Base-by-base conservation (phyloP, 2,888 invertebrate genomes). In the Deilephila elpenor region DNA sequence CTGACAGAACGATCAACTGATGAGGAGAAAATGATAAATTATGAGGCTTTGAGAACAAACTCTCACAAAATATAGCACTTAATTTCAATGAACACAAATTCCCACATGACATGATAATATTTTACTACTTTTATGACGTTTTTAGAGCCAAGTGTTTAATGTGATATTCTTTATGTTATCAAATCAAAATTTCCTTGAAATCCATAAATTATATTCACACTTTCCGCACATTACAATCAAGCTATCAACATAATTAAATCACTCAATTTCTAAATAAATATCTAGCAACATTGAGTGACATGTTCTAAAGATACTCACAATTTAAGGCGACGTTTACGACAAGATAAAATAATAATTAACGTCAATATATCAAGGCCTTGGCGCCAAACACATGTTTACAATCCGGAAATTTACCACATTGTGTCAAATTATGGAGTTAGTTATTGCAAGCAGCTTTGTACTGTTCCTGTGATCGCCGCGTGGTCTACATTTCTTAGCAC, bases 291-390 rank as follows among this genome's bases (percentile, higher is more conserved):
- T 67, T 53, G 53, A 56, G 20, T 64, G 64, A 64, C 56, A 34
- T 19, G 76, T 73, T 74, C 73, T 75, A 72, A 74, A 73, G 74
- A 75, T 80, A 80, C 75, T 51, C 74, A 70, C 75, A 74, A 79
- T 78, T 70, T 74, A 78, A 61, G 59, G 29, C 61, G 70, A 53
- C 78, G 77, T 77, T 77, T 75, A 80, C 77, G 72, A 71, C 71
- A 71, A 72, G 73, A 72, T 32, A 37, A 64, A 62, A 72, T 75
- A 70, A 78, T 75, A 70, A 78, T 75, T 76, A 73, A 73, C 74
- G 74, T 61, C 70, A 17, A 25, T 74, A 73, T 61, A 60, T 34
- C 20, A 72, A 14, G 25, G 32, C 11, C 29, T 71, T 19, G 32
- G 44, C 25, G 60, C 56, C 61, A 60, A 67, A 71, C 44, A 71